Conservation (phyloP, 2,797 vertebrate species). For the Xyrichtys novacula region DNA sequence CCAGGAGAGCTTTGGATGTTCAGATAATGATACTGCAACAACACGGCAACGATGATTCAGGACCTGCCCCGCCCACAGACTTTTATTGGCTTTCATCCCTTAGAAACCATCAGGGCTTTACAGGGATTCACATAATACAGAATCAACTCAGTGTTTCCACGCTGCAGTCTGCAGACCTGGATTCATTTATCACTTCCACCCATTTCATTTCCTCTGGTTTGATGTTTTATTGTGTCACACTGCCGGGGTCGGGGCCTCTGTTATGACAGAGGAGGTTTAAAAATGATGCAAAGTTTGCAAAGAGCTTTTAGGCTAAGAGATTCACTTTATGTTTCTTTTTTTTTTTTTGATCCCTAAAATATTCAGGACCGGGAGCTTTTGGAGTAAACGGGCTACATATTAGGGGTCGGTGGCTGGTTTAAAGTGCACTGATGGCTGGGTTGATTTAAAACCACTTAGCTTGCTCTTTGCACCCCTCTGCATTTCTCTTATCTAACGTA, state of each 20-base stretch:
- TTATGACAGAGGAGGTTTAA: not conserved
- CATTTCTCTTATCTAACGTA: constrained; percentile 21
- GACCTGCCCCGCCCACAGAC: not conserved
- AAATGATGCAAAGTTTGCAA: not conserved
- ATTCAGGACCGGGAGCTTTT: constrained; percentile 19
- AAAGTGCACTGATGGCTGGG: constrained; percentile 28
- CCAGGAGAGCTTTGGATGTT: constrained; percentile 50
- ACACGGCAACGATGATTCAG: constrained; percentile 44
- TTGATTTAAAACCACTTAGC: constrained; percentile 46
- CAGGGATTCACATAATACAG: constrained; percentile 28
- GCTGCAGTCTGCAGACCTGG: not conserved
- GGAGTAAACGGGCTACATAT: constrained; percentile 40
- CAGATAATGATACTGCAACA: constrained; percentile 64
- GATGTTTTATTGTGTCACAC: not conserved
- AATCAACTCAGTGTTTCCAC: constrained; percentile 1
- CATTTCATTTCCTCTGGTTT: not conserved
- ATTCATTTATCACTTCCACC: constrained; percentile 1
- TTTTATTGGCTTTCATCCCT: constrained; percentile 35
- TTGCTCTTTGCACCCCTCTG: constrained; percentile 11
- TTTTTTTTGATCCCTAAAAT: constrained; percentile 7
- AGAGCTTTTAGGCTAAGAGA: not conserved
- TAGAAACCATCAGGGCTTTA: constrained; percentile 26
- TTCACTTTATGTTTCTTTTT: constrained; percentile 4
- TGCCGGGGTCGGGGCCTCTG: not conserved
- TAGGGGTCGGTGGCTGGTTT: constrained; percentile 17